Conservation (phyloP, 2,888 invertebrate species). For the Coecobrya sp. region DNA sequence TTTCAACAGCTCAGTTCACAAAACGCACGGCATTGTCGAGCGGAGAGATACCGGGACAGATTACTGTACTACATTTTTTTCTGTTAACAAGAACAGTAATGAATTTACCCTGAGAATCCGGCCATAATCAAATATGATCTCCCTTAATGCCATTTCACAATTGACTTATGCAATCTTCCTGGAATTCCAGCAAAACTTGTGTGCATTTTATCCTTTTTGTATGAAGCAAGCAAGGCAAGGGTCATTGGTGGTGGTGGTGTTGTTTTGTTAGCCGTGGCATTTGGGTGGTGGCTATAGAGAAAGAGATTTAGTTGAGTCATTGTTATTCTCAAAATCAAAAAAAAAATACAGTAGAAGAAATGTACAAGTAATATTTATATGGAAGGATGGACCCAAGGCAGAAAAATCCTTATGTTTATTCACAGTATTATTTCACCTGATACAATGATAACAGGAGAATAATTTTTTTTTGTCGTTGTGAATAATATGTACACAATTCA, state of each 20-base stretch:
- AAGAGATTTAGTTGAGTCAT: conserved; percentile 29
- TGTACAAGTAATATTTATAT: not conserved
- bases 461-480: conserved; percentile 11
- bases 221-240: not conserved
- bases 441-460: conserved; percentile 32
- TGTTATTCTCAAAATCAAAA: conserved; percentile 32
- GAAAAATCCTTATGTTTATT: not conserved
- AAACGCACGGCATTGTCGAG: not conserved
- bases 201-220: not conserved
- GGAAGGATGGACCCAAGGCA: not conserved
- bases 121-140: conserved; percentile 12
- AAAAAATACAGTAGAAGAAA: not conserved
- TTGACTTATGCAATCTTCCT: conserved; percentile 6
- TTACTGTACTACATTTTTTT: not conserved
- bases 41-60: not conserved
- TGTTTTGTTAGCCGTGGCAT: not conserved
- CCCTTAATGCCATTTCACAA: conserved; percentile 19
- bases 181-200: conserved; percentile 9
- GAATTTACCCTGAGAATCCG: not conserved
- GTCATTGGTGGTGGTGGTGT: not conserved
- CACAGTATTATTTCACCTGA: conserved; percentile 21
- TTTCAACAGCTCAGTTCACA: not conserved
- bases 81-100: not conserved
- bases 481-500: conserved; percentile 19
- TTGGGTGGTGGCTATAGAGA: not conserved